Conservation (phyloP, 2,888 invertebrate genomes). For the Cataglyphis cursor region DNA sequence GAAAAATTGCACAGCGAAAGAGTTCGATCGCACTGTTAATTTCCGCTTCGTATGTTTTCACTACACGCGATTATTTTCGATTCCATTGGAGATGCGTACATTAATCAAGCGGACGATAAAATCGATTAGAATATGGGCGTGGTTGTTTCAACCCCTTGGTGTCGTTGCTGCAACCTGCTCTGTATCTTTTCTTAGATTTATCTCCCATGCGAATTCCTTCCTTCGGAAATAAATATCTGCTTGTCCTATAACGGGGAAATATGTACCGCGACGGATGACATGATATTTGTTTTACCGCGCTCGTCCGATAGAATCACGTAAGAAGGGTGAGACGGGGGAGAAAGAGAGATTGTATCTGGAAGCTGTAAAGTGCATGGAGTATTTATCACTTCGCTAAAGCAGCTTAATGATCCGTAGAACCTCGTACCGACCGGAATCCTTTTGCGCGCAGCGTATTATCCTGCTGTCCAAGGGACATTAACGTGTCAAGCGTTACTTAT, state of each 20-base stretch:
- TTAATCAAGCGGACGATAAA: conserved; percentile 61
- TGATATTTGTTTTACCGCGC: conserved; percentile 39
- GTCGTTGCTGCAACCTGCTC: not conserved
- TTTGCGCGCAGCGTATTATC: conserved; percentile 4
- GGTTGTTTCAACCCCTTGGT: conserved; percentile 36
- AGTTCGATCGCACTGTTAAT: not conserved
- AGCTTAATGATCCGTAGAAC: conserved; percentile 50
- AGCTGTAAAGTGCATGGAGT: conserved; percentile 36
- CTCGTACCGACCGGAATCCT: conserved; percentile 32
- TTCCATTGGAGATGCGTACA: conserved; percentile 24
- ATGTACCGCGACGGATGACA: conserved; percentile 37
- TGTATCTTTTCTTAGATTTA: conserved; percentile 19
- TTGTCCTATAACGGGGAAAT: conserved; percentile 21
- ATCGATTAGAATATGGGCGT: conserved; percentile 65
- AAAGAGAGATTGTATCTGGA: conserved; percentile 47
- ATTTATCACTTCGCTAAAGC: conserved; percentile 53
- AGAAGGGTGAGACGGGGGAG: not conserved
- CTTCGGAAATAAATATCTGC: conserved; percentile 26
- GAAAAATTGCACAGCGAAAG: not conserved
- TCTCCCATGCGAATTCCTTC: conserved; percentile 6
- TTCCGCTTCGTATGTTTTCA: not conserved
- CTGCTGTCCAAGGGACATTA: conserved; percentile 35
- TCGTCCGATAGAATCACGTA: not conserved
- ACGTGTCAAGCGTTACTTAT: conserved; percentile 27
- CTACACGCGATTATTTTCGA: not conserved